These are phyloP conservation scores for Colletes latitarsis DNA, from an alignment of 1,140 invertebrate species.

Conservation along the genomic window DNA sequence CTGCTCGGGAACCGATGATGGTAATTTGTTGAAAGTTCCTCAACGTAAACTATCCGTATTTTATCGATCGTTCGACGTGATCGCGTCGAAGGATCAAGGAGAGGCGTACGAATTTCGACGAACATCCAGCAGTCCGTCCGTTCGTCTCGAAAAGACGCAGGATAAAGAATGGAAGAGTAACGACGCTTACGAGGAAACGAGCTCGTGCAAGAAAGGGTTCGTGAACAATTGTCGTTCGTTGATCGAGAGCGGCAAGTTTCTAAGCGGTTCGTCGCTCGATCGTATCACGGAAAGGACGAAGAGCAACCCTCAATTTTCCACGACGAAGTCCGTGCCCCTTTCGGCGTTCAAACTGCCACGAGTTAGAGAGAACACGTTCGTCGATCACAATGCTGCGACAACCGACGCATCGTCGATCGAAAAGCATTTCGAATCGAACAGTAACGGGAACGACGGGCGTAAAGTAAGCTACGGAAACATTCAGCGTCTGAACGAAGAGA, in stretches of 20 bases:
- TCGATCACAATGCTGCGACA: neutral
- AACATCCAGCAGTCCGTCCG: conserved; percentile 21
- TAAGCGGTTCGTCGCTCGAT: neutral
- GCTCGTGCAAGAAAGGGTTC: conserved; percentile 3
- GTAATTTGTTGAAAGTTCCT: conserved; percentile 13
- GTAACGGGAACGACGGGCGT: neutral
- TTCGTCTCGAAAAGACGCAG: neutral
- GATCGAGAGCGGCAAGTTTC: conserved; percentile 36
- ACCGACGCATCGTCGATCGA: neutral
- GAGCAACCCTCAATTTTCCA: neutral
- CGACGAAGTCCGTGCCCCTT: neutral
- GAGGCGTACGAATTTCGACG: conserved; percentile 18
- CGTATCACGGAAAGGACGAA: neutral
- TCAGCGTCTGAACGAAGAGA: neutral
- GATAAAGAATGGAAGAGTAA: neutral
- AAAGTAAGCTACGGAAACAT: conserved; percentile 11
- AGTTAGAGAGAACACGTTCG: neutral
- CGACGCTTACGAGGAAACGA: neutral
- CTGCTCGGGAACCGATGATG: neutral
- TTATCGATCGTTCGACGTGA: conserved; percentile 64
- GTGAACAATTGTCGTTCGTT: conserved; percentile 14
- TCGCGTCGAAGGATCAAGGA: conserved; percentile 28
- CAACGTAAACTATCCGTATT: conserved; percentile 69
- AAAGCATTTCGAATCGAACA: neutral
- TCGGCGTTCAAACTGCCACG: neutral